phyloP scores from a whole-genome alignment of 2,888 invertebrate species.

The Mythimna impura region DNA sequence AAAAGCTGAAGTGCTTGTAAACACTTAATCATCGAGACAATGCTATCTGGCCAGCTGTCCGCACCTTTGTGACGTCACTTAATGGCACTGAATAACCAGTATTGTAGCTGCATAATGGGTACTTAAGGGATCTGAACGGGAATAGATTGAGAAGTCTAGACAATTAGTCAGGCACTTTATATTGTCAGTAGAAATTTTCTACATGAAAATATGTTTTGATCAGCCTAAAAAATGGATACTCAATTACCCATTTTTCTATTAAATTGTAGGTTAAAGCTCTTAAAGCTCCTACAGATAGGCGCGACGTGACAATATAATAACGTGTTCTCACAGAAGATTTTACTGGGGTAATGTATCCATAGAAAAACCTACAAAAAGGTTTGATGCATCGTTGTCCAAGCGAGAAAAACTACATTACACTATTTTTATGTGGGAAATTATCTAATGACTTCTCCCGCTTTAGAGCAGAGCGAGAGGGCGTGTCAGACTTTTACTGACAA shows the following conservation, averaged over 20 bases:
- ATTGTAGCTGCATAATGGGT: constrained; percentile 47
- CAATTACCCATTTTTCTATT: neutral
- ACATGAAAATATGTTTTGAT: too few relatives aligned
- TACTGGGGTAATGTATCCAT: neutral
- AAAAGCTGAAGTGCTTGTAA: constrained; percentile 26
- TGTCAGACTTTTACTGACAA: too few relatives aligned
- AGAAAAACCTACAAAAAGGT: neutral
- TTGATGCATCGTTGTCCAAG: neutral
- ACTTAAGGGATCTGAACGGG: constrained; percentile 25
- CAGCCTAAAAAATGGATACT: neutral
- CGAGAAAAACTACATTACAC: neutral
- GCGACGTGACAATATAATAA: neutral
- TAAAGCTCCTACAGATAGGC: neutral
- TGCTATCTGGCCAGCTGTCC: constrained; percentile 40
- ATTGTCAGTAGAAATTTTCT: too few relatives aligned
- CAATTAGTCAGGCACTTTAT: neutral
- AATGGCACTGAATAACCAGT: constrained; percentile 44
- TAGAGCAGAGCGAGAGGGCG: too few relatives aligned
- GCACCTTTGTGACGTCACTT: constrained; percentile 49
- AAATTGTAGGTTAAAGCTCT: neutral
- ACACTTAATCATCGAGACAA: constrained; percentile 48
- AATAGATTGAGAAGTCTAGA: constrained; percentile 23
- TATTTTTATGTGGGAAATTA: too few relatives aligned
- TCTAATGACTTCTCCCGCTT: too few relatives aligned
- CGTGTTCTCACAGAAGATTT: neutral